Evolutionary conservation across 2,888 invertebrate genomes (phyloP).

Genomic region (Malacosoma neustria): DNA sequence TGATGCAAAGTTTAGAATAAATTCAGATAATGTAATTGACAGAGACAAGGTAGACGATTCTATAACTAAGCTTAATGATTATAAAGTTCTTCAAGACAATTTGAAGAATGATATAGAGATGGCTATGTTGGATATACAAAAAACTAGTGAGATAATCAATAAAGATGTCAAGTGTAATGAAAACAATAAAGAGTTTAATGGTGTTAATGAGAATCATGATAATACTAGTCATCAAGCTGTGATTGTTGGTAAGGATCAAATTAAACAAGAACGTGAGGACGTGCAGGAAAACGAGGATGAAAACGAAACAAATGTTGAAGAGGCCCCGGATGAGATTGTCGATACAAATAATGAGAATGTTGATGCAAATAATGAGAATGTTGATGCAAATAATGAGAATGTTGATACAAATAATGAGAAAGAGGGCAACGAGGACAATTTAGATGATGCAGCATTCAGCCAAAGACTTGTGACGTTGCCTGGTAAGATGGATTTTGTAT

Average conservation of each 20-base stretch:
- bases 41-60: neutral
- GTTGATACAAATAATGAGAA: neutral
- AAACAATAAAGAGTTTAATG: neutral
- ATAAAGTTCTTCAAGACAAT: neutral
- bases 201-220: neutral
- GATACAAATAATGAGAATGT: slow-evolving; percentile 3
- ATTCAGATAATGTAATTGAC: neutral
- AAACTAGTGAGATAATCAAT: too few relatives aligned
- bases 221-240: neutral
- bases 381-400: neutral
- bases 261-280: neutral
- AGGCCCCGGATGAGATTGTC: slow-evolving; percentile 1
- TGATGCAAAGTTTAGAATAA: neutral
- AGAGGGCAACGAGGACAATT: neutral
- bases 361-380: slow-evolving; percentile 1
- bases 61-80: neutral
- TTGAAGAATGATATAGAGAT: neutral
- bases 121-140: too few relatives aligned
- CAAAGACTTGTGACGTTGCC: slow-evolving; percentile 49
- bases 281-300: neutral
- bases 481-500: too few relatives aligned
- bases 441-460: slow-evolving; percentile 24
- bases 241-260: neutral
- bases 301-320: neutral
- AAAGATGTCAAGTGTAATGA: neutral